A percentile compares a stretch with the other conserved stretches of the same genome.
These are phyloP conservation scores for Microcaecilia unicolor DNA, from an alignment of 2,797 vertebrate genomes.

Conservation along the genomic window DNA sequence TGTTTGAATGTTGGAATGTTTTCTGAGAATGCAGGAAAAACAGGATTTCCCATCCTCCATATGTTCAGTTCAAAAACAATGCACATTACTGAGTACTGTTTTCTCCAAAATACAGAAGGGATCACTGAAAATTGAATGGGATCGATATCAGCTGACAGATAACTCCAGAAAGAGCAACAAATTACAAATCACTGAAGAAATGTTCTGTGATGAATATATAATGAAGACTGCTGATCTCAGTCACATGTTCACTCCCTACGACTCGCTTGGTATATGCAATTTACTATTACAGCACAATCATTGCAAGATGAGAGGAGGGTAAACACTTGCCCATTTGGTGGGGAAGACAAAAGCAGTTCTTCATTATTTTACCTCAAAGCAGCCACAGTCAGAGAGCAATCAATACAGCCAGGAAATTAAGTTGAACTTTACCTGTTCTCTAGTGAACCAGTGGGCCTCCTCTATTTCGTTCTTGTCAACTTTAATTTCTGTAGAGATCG, in stretches of 20 bases:
- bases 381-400: constrained; percentile 35
- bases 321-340: constrained; percentile 8
- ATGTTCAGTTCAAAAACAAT: too few relatives aligned
- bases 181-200: not conserved
- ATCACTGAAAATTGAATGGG: not conserved
- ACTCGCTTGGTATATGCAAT: constrained; percentile 1
- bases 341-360: constrained; percentile 22
- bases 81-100: too few relatives aligned
- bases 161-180: not conserved
- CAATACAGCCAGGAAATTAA: constrained; percentile 50
- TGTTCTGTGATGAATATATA: not conserved
- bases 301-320: not conserved
- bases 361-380: constrained; percentile 23
- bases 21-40: too few relatives aligned
- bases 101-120: too few relatives aligned
- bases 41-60: too few relatives aligned
- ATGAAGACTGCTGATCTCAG: not conserved
- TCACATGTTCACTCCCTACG: not conserved
- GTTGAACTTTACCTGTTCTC: constrained; percentile 73
- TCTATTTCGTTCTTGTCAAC: constrained; percentile 87
- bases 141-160: not conserved
- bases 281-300: constrained; percentile 10
- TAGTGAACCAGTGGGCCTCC: constrained; percentile 86
- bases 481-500: constrained; percentile 77
- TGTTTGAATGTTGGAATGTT: too few relatives aligned